Base-by-base conservation (phyloP, 2,113 vertebrate genomes). In the Oreochromis tanganicae region DNA sequence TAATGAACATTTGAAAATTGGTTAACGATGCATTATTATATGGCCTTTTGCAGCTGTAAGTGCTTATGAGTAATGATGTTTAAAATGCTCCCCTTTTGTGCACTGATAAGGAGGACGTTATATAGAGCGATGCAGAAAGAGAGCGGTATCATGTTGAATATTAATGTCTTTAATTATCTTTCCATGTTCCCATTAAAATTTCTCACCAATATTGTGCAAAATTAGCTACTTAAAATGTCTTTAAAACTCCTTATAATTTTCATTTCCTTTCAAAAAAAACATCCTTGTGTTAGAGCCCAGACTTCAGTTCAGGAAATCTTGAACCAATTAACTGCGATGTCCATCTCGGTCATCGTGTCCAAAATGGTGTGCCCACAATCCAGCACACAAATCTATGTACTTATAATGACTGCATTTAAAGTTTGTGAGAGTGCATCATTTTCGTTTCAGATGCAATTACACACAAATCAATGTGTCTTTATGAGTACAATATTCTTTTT, bases 281-380 rank as follows among this genome's bases (percentile, higher is more conserved):
- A 29, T 29, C 4, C 29, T 34, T 7, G 29, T 61, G 59, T 61
- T 61, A 61, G 59, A 61, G 16, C 59, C 29, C 29, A 34, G 59
- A 19, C 16, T 63, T 63, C 16, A 19, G 17, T 61, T 61, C 59
- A 61, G 59, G 16, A 19, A 34, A 34, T 61, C 0, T 61, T 61
- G 16, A 61, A 61, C 16, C 57, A 61, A 61, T 61, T 34, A 61
- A 0, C 1, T 17, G 9, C 0, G 9, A 34, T 61, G 29, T 61
- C 57, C 0, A 0, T 61, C 29, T 61, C 3, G 3, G 57, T 61
- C 57, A 61, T 19, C 4, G 16, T 61, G 8, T 34, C 34, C 57
- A 61, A 61, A 34, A 19, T 19, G 9, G 29, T 63, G 59, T 63
- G 29, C 16, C 59, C 59, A 63, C 59, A 63, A 6, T 63, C 59